Evolutionary conservation across 2,113 vertebrate genomes (phyloP).

Genomic region (Collichthys lucidus): DNA sequence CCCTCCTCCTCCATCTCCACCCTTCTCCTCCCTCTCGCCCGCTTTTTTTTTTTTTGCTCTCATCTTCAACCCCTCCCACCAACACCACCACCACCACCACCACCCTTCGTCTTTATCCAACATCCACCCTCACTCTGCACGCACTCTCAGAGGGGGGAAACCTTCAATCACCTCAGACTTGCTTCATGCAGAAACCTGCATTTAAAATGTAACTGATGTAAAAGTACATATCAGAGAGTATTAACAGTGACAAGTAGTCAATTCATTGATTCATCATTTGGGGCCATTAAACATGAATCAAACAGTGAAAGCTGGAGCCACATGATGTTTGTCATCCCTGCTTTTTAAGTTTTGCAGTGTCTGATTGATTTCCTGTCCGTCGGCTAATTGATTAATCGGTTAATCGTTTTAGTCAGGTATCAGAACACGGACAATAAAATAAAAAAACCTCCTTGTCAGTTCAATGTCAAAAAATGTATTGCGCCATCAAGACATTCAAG

Average conservation of each 20-base stretch:
- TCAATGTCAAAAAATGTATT: slow-evolving; percentile 22
- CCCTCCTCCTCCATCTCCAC: not conserved
- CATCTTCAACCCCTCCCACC: slow-evolving; percentile 13
- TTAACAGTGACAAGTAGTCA: not conserved
- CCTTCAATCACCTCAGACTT: slow-evolving; percentile 25
- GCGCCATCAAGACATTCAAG: not conserved
- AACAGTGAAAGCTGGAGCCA: not conserved
- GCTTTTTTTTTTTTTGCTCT: not conserved
- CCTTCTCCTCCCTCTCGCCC: not conserved
- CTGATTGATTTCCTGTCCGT: not conserved
- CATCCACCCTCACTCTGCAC: slow-evolving; percentile 22
- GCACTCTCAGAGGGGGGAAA: not conserved
- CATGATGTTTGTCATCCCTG: not conserved
- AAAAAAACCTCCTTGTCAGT: not conserved
- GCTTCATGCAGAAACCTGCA: slow-evolving; percentile 30
- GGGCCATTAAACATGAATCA: not conserved
- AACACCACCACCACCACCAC: too few relatives aligned
- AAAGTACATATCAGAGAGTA: not conserved
- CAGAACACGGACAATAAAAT: not conserved
- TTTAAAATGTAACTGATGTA: not conserved
- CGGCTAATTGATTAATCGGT: not conserved
- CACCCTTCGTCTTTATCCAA: not conserved
- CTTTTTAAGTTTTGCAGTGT: not conserved
- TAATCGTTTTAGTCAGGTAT: not conserved
- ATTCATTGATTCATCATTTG: not conserved